Evolutionary conservation across 2,113 vertebrate species (phyloP).

Genomic region (Forbesichthys agassizii): DNA sequence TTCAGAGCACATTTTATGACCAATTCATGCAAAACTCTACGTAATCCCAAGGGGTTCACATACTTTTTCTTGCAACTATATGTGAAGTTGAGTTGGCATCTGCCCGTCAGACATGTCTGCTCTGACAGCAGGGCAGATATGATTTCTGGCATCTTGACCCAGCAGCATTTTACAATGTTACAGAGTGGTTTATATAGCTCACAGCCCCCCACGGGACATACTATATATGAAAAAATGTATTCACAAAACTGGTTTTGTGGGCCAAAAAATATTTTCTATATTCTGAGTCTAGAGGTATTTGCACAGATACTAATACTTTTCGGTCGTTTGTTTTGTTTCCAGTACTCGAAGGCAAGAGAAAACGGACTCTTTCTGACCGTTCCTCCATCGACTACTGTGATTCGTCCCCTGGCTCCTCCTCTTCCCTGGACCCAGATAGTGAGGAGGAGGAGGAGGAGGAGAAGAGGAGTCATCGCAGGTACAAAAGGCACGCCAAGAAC

Average conservation of each 20-base stretch:
- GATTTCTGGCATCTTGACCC: not conserved
- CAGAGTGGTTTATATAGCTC: not conserved
- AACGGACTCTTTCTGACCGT: slow-evolving; percentile 78
- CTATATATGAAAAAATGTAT: not conserved
- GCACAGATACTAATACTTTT: not conserved
- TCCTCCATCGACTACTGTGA: slow-evolving; percentile 79
- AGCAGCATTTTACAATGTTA: too few relatives aligned
- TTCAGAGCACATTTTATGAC: too few relatives aligned
- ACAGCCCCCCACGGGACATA: too few relatives aligned
- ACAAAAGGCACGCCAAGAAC: slow-evolving; percentile 79
- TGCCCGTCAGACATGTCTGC: slow-evolving; percentile 35
- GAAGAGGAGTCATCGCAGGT: slow-evolving; percentile 76
- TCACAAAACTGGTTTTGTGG: not conserved
- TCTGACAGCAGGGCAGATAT: slow-evolving; percentile 28
- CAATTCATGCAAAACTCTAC: too few relatives aligned
- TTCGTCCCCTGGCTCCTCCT: slow-evolving; percentile 78
- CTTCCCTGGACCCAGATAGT: slow-evolving; percentile 80
- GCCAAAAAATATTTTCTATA: not conserved
- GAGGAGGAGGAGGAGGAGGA: slow-evolving; percentile 83
- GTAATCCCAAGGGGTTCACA: too few relatives aligned
- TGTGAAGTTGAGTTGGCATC: slow-evolving; percentile 45
- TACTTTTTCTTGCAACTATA: too few relatives aligned
- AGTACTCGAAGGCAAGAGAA: slow-evolving; percentile 88
- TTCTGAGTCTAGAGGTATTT: not conserved
- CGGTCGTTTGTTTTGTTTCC: slow-evolving; percentile 23